A percentile compares a stretch with the other conserved stretches of the same genome.
These are phyloP conservation scores for Gymnoscelis rufifasciata DNA, from an alignment of 2,888 invertebrate species.

Conservation along the genomic window DNA sequence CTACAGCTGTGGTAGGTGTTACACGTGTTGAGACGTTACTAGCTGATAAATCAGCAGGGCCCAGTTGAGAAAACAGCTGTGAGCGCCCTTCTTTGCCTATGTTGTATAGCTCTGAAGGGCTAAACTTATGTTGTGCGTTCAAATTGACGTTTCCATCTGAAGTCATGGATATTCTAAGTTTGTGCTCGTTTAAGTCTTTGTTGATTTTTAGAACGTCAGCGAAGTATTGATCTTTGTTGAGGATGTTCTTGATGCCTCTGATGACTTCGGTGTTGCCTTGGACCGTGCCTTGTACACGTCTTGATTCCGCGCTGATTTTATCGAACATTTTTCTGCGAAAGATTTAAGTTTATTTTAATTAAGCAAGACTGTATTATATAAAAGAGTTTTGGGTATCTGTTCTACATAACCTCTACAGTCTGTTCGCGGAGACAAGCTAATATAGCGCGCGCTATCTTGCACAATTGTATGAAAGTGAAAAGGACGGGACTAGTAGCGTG, in stretches of 20 bases:
- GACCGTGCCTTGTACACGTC: slow-evolving; percentile 64
- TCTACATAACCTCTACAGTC: no score
- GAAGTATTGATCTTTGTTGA: slow-evolving; percentile 77
- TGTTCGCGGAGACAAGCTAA: no score
- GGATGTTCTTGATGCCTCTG: slow-evolving; percentile 69
- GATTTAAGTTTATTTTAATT: not conserved
- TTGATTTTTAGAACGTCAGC: slow-evolving; percentile 74
- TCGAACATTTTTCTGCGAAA: slow-evolving; percentile 78
- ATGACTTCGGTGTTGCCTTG: slow-evolving; percentile 79
- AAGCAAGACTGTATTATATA: no score
- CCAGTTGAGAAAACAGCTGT: slow-evolving; percentile 54
- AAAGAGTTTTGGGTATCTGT: no score
- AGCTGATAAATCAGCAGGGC: slow-evolving; percentile 44
- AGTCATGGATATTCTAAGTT: slow-evolving; percentile 69
- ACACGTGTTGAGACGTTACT: slow-evolving; percentile 56
- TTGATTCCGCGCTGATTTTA: slow-evolving; percentile 76
- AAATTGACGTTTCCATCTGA: slow-evolving; percentile 66
- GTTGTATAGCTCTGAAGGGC: slow-evolving; percentile 55
- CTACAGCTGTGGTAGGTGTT: slow-evolving; percentile 39
- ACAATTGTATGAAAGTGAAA: no score
- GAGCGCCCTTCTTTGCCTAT: slow-evolving; percentile 53
- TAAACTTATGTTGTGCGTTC: slow-evolving; percentile 63
- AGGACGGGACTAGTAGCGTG: no score
- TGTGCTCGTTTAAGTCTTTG: slow-evolving; percentile 74
- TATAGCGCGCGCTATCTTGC: no score